Percentiles rank a stretch among this genome's conserved stretches.
phyloP scores from a whole-genome alignment of 64 coral and sea anemone genomes.

The Anthopleura sola region DNA sequence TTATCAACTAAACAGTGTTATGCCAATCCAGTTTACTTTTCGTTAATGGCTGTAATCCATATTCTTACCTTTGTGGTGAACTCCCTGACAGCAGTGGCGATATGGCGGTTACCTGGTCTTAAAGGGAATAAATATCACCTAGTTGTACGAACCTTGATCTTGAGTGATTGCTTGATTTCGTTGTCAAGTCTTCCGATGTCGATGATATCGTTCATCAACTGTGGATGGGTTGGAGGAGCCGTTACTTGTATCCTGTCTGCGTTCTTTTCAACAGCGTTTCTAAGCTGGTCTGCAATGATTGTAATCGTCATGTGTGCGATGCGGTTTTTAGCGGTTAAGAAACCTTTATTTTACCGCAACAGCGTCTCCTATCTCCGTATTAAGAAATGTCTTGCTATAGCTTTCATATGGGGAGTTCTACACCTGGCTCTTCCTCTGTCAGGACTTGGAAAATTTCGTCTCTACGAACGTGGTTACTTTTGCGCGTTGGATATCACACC shows the following conservation, averaged over 20 bases:
- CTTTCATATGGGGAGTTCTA: conserved; percentile 46
- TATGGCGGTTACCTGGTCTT: conserved; percentile 73
- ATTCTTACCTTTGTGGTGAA: conserved; percentile 43
- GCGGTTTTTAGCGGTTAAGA: conserved; percentile 59
- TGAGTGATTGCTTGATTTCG: conserved; percentile 57
- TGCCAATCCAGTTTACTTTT: neutral
- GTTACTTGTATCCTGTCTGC: conserved; percentile 56
- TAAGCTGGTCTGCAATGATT: conserved; percentile 67
- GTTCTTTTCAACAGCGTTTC: conserved; percentile 58
- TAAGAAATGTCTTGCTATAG: conserved; percentile 27
- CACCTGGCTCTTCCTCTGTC: conserved; percentile 54
- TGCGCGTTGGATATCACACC: conserved; percentile 67
- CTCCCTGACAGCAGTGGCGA: conserved; percentile 58
- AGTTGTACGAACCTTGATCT: conserved; percentile 50
- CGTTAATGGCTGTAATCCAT: conserved; percentile 38
- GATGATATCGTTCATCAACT: conserved; percentile 42
- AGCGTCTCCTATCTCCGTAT: conserved; percentile 47
- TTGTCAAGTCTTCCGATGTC: conserved; percentile 51
- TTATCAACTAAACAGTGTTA: neutral
- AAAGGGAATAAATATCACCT: conserved; percentile 73
- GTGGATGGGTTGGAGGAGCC: conserved; percentile 54
- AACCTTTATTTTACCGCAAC: conserved; percentile 72
- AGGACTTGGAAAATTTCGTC: conserved; percentile 62
- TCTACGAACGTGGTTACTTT: conserved; percentile 56
- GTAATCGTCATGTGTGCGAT: conserved; percentile 68